Conservation (phyloP, 2,797 vertebrate species). For the Rhinichthys osculus region DNA sequence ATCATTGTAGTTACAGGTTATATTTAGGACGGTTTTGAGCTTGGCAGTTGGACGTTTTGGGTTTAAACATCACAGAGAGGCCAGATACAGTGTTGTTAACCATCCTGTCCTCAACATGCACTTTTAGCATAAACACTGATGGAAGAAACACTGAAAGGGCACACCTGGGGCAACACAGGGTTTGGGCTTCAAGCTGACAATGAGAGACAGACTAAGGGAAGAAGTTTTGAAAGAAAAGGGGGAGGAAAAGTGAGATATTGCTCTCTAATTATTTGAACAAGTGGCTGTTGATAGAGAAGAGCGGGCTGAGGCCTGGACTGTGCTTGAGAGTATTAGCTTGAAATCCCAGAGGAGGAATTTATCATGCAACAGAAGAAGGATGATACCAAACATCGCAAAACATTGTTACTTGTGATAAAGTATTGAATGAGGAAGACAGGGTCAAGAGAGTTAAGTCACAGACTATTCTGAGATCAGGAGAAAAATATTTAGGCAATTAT, state of each 20-base stretch:
- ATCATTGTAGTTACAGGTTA: background rate
- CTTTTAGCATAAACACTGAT: conserved; percentile 62
- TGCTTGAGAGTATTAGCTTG: conserved; percentile 41
- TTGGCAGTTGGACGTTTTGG: conserved; percentile 3
- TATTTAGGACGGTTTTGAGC: conserved; percentile 13
- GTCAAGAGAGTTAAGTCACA: conserved; percentile 51
- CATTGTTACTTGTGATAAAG: conserved; percentile 63
- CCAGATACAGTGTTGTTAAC: conserved; percentile 46
- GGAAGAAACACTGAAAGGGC: conserved; percentile 57
- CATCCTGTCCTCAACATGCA: conserved; percentile 57
- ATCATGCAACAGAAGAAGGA: conserved; percentile 61
- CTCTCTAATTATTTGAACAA: conserved; percentile 75
- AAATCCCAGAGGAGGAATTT: conserved; percentile 55
- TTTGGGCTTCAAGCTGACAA: conserved; percentile 35
- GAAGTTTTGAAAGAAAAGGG: conserved; percentile 51
- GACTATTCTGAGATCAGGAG: conserved; percentile 49
- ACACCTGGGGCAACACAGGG: conserved; percentile 56
- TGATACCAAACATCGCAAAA: conserved; percentile 65
- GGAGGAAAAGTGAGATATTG: conserved; percentile 70
- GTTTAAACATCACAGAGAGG: conserved; percentile 47
- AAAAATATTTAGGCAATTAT: conserved; percentile 55
- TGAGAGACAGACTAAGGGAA: conserved; percentile 53
- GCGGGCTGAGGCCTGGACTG: conserved; percentile 64
- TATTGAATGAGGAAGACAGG: conserved; percentile 56
- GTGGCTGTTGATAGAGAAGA: conserved; percentile 76